These are phyloP conservation scores for Hippoglossus hippoglossus DNA, from an alignment of 2,797 vertebrate genomes.

Conservation along the genomic window DNA sequence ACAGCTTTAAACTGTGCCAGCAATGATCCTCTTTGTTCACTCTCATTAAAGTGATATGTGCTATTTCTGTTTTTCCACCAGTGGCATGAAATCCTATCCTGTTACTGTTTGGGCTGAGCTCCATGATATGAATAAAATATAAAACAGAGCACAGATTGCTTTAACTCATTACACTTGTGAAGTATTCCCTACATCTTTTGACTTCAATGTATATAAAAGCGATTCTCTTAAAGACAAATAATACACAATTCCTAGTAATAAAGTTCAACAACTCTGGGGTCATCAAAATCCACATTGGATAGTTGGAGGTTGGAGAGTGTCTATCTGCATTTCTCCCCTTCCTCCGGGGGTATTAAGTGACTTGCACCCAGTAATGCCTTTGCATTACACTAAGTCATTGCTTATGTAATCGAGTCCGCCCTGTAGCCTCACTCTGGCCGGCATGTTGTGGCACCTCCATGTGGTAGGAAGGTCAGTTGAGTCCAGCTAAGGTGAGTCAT, in stretches of 20 bases:
- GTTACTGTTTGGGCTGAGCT: not conserved
- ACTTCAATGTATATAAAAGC: conserved; percentile 46
- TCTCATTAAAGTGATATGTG: not conserved
- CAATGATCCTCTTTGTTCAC: conserved; percentile 1
- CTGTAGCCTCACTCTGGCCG: conserved; percentile 44
- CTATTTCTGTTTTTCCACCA: conserved; percentile 12
- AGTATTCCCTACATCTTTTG: conserved; percentile 36
- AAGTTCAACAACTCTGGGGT: conserved; percentile 55
- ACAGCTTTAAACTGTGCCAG: not conserved
- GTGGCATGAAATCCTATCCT: conserved; percentile 8
- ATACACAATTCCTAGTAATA: conserved; percentile 23
- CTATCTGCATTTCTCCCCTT: conserved; percentile 38
- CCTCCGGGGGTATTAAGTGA: conserved; percentile 46
- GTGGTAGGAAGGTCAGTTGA: conserved; percentile 51
- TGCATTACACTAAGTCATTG: conserved; percentile 32
- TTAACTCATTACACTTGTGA: conserved; percentile 35
- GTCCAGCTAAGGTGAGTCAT: conserved; percentile 62
- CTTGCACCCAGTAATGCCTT: conserved; percentile 49
- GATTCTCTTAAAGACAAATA: conserved; percentile 25
- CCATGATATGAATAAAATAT: conserved; percentile 39
- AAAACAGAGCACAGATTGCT: conserved; percentile 34
- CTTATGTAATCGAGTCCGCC: conserved; percentile 63
- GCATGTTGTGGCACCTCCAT: conserved; percentile 67
- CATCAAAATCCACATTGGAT: conserved; percentile 19
- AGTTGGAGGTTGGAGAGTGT: conserved; percentile 48